Percentiles rank a stretch among this genome's conserved stretches.
These are phyloP conservation scores for Xenops minutus DNA, from an alignment of 2,797 vertebrate species.

Conservation along the genomic window DNA sequence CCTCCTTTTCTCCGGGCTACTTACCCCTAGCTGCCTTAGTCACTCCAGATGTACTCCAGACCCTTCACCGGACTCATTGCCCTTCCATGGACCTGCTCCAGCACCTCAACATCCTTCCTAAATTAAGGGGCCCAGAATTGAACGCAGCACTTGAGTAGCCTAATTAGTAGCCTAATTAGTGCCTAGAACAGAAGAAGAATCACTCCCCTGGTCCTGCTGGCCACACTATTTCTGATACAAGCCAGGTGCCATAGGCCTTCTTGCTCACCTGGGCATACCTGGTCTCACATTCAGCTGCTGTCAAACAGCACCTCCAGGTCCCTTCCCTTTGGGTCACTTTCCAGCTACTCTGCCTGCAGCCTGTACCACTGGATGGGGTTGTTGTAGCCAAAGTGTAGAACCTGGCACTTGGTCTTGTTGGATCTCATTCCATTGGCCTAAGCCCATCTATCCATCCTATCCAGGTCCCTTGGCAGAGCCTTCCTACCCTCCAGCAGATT, in stretches of 20 bases:
- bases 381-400: neutral
- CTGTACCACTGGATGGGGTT: neutral
- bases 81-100: neutral
- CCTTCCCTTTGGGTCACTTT: neutral
- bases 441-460: neutral
- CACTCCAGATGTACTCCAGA: neutral
- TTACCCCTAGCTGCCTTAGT: neutral
- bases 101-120: neutral
- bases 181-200: neutral
- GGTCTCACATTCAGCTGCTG: neutral
- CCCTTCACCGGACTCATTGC: neutral
- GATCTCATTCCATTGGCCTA: neutral
- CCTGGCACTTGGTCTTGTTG: neutral
- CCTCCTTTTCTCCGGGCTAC: neutral
- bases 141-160: accelerated
- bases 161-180: too few relatives aligned
- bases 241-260: neutral
- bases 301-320: neutral
- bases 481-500: neutral
- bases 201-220: neutral
- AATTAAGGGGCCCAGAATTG: neutral
- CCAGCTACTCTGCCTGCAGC: neutral
- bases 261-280: neutral
- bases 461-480: neutral
- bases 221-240: neutral